Base-by-base conservation (phyloP, 1,140 invertebrate genomes). In the Vanessa atalanta region DNA sequence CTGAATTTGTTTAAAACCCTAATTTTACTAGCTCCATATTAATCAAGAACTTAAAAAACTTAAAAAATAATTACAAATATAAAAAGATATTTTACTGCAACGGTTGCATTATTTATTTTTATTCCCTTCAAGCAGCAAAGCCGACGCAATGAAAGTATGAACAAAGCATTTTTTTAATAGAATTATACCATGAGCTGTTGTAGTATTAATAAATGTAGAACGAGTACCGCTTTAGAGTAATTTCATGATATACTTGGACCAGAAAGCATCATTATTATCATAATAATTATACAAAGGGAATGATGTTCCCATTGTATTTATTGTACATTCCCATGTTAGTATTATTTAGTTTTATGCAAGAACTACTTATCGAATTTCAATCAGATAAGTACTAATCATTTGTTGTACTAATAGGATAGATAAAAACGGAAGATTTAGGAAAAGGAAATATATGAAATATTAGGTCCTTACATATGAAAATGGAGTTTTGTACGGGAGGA, bases 91-190 rank as follows among this genome's bases (percentile, higher is more conserved):
- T 43, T 55, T 11, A 67, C 7, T 53, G 14, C 9, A 67, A 55
- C 65, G n/a, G 6, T 67, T 67, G 37, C 50, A 67, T 53, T 67
- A 67, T 31, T 53, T 50, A 43, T 43, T 43, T 43, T 43, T 53
- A 67, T 67, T 43, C 53, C 65, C 31, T 23, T 53, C 50, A 66
- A 26, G 50, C 50, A 67, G 55, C 65, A 67, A 67, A 55, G 65
- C 48, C 12, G 26, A 57, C 26, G 50, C 50, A 67, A 67, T 67
- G 20, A 31, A 31, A 51, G 65, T 14, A 57, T 23, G 16, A 23
- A 53, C 53, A 55, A 43, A 55, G 65, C 37, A 67, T 48, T 67
- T 23, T 67, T 66, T 67, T 67, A 67, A 67, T 57, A 23, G 16
- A 11, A 67, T 67, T 67, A 67, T 66, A 66, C 47, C 53, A 57